These are phyloP conservation scores for Axinella damicornis DNA, from an alignment of 37 sponge, comb jelly and placozoan genomes.

Conservation along the genomic window DNA sequence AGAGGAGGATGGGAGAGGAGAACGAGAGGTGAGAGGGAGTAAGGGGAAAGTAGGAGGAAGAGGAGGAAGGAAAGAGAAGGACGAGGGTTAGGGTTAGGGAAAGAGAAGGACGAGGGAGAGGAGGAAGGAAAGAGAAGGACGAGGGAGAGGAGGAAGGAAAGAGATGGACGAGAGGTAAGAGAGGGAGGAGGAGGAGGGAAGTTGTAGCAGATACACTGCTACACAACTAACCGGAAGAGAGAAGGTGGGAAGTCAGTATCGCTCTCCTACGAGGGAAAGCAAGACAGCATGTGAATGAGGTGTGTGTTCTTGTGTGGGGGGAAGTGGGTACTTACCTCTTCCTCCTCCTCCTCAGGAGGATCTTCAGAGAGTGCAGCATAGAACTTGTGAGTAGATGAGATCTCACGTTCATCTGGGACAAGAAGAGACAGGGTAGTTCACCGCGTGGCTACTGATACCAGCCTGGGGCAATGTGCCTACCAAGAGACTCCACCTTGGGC, in stretches of 20 bases:
- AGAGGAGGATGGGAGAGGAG: too few species aligned
- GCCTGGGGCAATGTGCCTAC: slow-evolving; percentile 49
- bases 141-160: neutral
- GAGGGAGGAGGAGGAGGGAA: neutral
- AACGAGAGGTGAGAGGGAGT: neutral
- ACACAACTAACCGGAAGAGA: slow-evolving; percentile 34
- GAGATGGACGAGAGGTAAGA: too few species aligned
- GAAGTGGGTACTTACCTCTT: slow-evolving; percentile 16
- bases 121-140: neutral
- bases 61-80: neutral
- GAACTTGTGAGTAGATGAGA: slow-evolving; percentile 64
- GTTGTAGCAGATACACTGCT: neutral
- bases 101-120: neutral
- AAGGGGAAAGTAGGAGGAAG: neutral
- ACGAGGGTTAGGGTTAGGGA: neutral
- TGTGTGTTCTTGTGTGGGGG: neutral
- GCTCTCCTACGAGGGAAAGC: neutral
- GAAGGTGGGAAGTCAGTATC: slow-evolving; percentile 31
- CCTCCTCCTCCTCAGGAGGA: slow-evolving; percentile 27
- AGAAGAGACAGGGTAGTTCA: neutral
- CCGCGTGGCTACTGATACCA: neutral
- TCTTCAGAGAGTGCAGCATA: slow-evolving; percentile 52
- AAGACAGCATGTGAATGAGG: neutral
- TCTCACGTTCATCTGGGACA: slow-evolving; percentile 61
- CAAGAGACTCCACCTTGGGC: slow-evolving; percentile 71